Conservation (phyloP, 2,888 invertebrate genomes). For the Litoditis marina region DNA sequence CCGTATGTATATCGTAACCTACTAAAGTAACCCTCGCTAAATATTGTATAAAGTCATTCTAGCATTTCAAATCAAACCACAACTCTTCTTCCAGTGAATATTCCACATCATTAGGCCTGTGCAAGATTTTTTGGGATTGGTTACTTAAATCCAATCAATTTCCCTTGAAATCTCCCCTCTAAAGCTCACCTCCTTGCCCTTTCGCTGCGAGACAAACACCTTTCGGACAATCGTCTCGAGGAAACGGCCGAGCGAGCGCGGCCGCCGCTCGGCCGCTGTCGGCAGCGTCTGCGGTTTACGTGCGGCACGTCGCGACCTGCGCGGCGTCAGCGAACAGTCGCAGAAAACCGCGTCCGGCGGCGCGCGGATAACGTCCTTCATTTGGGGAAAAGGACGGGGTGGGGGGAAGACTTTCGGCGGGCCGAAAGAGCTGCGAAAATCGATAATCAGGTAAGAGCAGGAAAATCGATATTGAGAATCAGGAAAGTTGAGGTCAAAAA, state of each 20-base stretch:
- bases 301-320: slow-evolving; percentile 19
- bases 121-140: too few relatives aligned
- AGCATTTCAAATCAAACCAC: too few relatives aligned
- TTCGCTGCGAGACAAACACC: slow-evolving; percentile 41
- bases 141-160: too few relatives aligned
- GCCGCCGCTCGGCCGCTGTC: slow-evolving; percentile 10
- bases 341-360: slow-evolving; percentile 45
- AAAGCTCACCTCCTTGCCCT: slow-evolving; percentile 37
- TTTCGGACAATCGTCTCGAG: slow-evolving; percentile 44
- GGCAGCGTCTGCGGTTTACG: slow-evolving; percentile 4
- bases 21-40: too few relatives aligned
- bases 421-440: slow-evolving; percentile 4
- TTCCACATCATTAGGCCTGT: too few relatives aligned
- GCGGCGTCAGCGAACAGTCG: slow-evolving; percentile 35
- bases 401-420: slow-evolving; percentile 17
- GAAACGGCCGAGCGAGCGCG: slow-evolving; percentile 33
- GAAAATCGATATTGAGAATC: background rate
- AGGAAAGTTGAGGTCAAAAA: background rate
- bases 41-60: too few relatives aligned
- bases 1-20: too few relatives aligned
- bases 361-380: slow-evolving; percentile 32
- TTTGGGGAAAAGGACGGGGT: slow-evolving; percentile 18
- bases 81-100: too few relatives aligned
- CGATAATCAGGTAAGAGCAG: background rate
- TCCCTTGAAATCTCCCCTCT: too few relatives aligned